Percentiles rank a stretch among this genome's conserved stretches.
phyloP scores from a whole-genome alignment of 2,113 vertebrate genomes.

The Microcebus murinus region DNA sequence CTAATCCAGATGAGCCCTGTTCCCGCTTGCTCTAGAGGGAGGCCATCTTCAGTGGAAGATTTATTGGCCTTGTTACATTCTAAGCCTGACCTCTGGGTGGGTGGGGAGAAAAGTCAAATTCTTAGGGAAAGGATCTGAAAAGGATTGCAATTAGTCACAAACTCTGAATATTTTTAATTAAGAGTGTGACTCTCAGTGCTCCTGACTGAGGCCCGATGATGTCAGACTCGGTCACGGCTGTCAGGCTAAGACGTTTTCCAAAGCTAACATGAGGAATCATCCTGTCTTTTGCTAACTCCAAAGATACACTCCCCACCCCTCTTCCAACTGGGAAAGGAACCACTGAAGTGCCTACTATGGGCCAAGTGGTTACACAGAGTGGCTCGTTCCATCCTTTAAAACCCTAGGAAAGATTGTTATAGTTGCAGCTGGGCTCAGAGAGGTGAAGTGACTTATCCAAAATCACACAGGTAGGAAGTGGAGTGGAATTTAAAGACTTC shows the following conservation, averaged over 20 bases:
- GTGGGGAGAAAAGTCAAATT: background rate
- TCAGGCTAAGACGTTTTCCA: slow-evolving; percentile 56
- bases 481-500: background rate
- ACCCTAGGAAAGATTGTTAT: background rate
- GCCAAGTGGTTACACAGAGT: background rate
- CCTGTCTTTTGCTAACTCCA: slow-evolving; percentile 15
- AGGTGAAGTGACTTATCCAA: background rate
- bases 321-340: background rate
- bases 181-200: background rate
- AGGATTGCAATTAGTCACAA: slow-evolving; percentile 27
- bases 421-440: background rate
- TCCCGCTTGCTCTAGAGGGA: slow-evolving; percentile 43
- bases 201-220: slow-evolving; percentile 1
- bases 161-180: background rate
- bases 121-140: slow-evolving; percentile 10
- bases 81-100: background rate
- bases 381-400: background rate
- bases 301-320: background rate
- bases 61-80: background rate
- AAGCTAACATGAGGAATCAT: slow-evolving; percentile 47
- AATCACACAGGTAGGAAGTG: background rate
- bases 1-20: slow-evolving; percentile 67
- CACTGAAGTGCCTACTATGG: background rate
- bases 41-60: slow-evolving; percentile 61
- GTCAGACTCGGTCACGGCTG: slow-evolving; percentile 52